phyloP scores from a whole-genome alignment of 1,140 invertebrate species.

The Holotrichia oblita region DNA sequence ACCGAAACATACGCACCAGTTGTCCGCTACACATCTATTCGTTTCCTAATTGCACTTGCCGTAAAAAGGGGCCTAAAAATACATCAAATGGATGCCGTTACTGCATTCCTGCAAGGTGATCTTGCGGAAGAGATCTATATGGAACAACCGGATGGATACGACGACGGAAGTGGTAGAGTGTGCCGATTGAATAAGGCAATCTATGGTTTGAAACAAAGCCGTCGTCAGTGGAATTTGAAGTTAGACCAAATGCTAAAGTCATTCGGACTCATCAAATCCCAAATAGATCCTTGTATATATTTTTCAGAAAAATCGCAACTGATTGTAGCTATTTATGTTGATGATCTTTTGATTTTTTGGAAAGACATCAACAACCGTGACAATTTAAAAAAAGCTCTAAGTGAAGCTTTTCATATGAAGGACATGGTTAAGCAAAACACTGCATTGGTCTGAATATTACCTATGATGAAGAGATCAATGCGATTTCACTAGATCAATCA shows the following conservation, averaged over 20 bases:
- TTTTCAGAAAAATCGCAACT: background rate
- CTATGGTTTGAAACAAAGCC: conserved; percentile 59
- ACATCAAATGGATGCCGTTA: conserved; percentile 51
- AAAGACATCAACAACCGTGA: background rate
- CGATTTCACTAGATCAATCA: background rate
- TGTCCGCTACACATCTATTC: conserved; percentile 48
- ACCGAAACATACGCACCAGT: conserved; percentile 58
- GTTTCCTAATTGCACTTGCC: conserved; percentile 47
- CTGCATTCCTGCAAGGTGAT: conserved; percentile 48
- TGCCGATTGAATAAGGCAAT: conserved; percentile 49
- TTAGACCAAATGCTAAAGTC: background rate
- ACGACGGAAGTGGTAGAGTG: conserved; percentile 25
- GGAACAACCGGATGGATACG: conserved; percentile 30
- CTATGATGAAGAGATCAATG: background rate
- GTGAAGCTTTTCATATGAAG: conserved; percentile 2
- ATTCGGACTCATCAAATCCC: conserved; percentile 22
- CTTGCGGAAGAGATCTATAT: conserved; percentile 41
- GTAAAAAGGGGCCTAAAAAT: conserved; percentile 46
- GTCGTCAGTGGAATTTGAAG: conserved; percentile 47
- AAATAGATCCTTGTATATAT: background rate
- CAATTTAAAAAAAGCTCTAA: background rate
- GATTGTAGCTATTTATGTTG: background rate
- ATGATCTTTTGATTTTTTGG: background rate
- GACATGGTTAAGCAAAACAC: background rate
- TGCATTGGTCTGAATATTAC: conserved; percentile 20